A percentile compares a stretch with the other conserved stretches of the same genome.
These are phyloP conservation scores for Phrixothrix hirtus DNA, from an alignment of 2,888 invertebrate genomes.

Conservation along the genomic window DNA sequence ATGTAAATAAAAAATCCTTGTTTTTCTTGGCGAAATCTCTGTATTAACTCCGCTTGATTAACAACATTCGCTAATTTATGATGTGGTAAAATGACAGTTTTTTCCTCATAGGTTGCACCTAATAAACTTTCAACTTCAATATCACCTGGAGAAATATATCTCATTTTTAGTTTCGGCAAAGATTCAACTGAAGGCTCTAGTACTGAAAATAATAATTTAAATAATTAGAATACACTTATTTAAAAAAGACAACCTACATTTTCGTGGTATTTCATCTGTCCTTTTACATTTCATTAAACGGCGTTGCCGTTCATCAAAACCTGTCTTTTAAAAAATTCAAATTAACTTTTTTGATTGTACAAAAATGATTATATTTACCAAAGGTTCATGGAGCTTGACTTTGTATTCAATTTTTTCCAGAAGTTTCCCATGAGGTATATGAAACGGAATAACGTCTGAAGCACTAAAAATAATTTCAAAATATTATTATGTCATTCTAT, in stretches of 20 bases:
- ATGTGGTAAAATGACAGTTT: slow-evolving; percentile 42
- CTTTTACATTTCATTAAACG: not conserved
- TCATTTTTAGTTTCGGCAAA: no score
- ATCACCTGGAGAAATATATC: slow-evolving; percentile 3
- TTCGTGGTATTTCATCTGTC: not conserved
- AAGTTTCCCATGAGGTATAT: slow-evolving; percentile 59
- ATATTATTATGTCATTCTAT: not conserved
- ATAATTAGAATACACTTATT: no score
- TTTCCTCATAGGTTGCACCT: not conserved
- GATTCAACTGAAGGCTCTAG: no score
- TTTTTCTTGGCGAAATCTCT: slow-evolving; percentile 61
- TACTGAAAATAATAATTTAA: no score
- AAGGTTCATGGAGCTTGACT: slow-evolving; percentile 61
- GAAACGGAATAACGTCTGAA: slow-evolving; percentile 37
- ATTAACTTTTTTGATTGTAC: no score
- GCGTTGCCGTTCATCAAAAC: not conserved
- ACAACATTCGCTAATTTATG: slow-evolving; percentile 46
- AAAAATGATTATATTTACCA: slow-evolving; percentile 60
- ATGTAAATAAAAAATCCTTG: slow-evolving; percentile 76
- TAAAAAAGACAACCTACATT: no score
- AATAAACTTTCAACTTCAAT: not conserved
- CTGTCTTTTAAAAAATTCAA: slow-evolving; percentile 1
- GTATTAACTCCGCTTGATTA: slow-evolving; percentile 57
- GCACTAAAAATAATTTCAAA: not conserved
- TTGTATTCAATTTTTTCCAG: slow-evolving; percentile 66